phyloP scores from a whole-genome alignment of 2,888 invertebrate species.

The Bombyx huttoni region DNA sequence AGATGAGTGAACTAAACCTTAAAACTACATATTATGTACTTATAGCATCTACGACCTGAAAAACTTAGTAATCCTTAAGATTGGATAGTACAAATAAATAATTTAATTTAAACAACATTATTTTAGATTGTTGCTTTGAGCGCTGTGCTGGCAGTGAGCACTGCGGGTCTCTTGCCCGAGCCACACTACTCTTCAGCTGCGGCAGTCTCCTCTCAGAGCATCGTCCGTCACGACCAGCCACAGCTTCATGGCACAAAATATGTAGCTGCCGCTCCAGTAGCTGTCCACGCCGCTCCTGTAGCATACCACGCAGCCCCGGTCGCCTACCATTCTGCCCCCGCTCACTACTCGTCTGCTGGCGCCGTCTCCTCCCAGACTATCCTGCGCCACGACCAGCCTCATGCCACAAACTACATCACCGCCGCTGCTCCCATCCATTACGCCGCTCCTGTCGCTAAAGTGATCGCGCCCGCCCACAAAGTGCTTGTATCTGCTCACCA shows the following conservation, averaged over 20 bases:
- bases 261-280: conserved; percentile 26
- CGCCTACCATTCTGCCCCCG: conserved; percentile 44
- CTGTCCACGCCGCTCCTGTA: conserved; percentile 17
- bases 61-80: neutral
- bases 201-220: conserved; percentile 56
- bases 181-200: conserved; percentile 45
- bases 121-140: conserved; percentile 41
- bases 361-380: conserved; percentile 30
- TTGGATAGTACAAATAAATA: neutral
- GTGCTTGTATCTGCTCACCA: conserved; percentile 25
- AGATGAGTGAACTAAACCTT: too few species aligned
- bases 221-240: conserved; percentile 43
- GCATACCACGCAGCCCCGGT: conserved; percentile 29
- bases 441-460: conserved; percentile 29
- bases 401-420: neutral
- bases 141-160: conserved; percentile 44
- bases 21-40: too few species aligned
- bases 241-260: conserved; percentile 20
- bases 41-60: too few species aligned
- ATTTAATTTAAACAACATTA: neutral
- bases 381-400: neutral
- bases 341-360: conserved; percentile 24
- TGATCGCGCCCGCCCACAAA: conserved; percentile 7
- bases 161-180: conserved; percentile 44
- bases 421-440: conserved; percentile 10